A percentile compares a stretch with the other conserved stretches of the same genome.
phyloP scores from a whole-genome alignment of 2,888 invertebrate species.

The Drosophila sordidula region DNA sequence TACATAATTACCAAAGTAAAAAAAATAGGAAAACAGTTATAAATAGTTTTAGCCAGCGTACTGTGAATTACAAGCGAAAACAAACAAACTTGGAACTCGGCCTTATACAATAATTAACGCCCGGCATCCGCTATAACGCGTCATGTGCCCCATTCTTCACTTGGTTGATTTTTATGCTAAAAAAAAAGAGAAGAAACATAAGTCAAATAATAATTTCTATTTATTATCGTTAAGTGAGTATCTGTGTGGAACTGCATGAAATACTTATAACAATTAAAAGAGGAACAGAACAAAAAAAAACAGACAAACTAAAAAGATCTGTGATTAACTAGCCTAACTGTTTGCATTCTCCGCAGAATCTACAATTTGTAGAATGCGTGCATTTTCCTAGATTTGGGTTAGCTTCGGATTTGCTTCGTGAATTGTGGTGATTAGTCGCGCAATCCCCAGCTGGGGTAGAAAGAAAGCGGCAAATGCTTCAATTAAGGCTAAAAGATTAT shows the following conservation, averaged over 20 bases:
- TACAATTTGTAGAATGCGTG: slow-evolving; percentile 44
- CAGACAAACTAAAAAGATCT: slow-evolving; percentile 22
- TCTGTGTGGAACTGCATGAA: slow-evolving; percentile 28
- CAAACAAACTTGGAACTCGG: slow-evolving; percentile 3
- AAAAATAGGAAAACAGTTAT: slow-evolving; percentile 46
- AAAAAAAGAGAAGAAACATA: neutral
- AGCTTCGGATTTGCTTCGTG: slow-evolving; percentile 40
- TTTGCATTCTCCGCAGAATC: slow-evolving; percentile 38
- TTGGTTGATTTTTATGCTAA: slow-evolving; percentile 61
- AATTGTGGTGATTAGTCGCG: slow-evolving; percentile 51
- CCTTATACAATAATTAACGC: slow-evolving; percentile 58
- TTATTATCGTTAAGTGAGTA: slow-evolving; percentile 59
- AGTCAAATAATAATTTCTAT: slow-evolving; percentile 29
- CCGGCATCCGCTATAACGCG: slow-evolving; percentile 44
- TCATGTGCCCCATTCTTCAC: slow-evolving; percentile 51
- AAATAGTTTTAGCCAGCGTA: slow-evolving; percentile 26
- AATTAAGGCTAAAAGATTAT: slow-evolving; percentile 50
- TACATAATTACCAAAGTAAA: slow-evolving; percentile 30
- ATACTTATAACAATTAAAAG: slow-evolving; percentile 37
- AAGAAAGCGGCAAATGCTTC: slow-evolving; percentile 38
- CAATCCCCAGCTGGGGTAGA: slow-evolving; percentile 16
- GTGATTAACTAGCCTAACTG: slow-evolving; percentile 56
- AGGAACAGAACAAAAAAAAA: neutral
- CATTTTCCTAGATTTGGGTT: slow-evolving; percentile 63
- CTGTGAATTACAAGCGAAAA: slow-evolving; percentile 53